Base-by-base conservation (phyloP, 1,140 invertebrate genomes). In the Elymnias hypermnestra region DNA sequence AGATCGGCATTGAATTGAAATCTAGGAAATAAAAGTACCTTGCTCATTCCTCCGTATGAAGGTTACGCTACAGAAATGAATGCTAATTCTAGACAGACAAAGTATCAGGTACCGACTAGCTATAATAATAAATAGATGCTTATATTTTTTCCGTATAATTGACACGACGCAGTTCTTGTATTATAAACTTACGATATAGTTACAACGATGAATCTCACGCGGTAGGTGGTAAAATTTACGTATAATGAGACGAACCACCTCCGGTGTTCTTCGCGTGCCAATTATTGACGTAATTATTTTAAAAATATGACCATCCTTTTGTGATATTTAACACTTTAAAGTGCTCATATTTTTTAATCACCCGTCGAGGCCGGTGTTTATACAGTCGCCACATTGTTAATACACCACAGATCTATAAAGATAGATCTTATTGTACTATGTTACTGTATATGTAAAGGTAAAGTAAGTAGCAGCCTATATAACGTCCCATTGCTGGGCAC, bases 221-320 rank as follows among this genome's bases (percentile, higher is more conserved):
- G 58, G 81, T 73, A 71, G 81, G 81, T 78, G 81, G 81, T 84
- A 81, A 71, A 76, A 77, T 76, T 65, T 52, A 49, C 53, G 63
- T 67, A 74, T 83, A 83, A 83, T 81, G 76, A 76, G 66, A 72
- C 48, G 67, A 65, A 70, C 56, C 53, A 22, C 48, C 64, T 63
- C 63, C 55, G 58, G 62, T 52, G 62, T 64, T 57, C 57, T 61
- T 70, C 65, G 73, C 73, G 72, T 82, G 75, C 72, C 77, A 82
- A 84, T 84, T 84, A 84, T 84, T 78, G 75, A 76, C 69, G 77
- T 78, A 79, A 77, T 83, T 79, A 82, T 79, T 72, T 78, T 75
- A 68, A 82, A 84, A 78, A 84, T 84, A 84, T 78, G 65, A 64
- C 63, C 55, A 39, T 61, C 61, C 71, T 75, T 75, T 72, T 77